Conservation (phyloP, 2,113 vertebrate species). For the Notothenia coriiceps region DNA sequence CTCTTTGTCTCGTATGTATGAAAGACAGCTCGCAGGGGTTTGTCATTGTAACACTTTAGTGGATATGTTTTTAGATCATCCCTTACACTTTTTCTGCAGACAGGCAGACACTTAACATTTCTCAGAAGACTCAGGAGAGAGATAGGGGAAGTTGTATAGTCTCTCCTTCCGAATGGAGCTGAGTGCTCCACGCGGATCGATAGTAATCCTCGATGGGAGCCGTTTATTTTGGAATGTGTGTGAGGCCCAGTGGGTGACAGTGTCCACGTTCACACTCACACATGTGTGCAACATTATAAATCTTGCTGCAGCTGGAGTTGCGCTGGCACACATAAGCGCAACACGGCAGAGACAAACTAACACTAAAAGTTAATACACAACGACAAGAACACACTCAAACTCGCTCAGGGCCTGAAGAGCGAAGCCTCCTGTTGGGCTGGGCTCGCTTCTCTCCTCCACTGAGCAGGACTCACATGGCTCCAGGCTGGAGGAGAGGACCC, state of each 20-base stretch:
- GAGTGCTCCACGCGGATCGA: conserved; percentile 76
- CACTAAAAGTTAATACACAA: conserved; percentile 37
- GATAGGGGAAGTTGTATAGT: conserved; percentile 21
- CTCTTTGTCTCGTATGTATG: conserved; percentile 45
- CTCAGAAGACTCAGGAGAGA: conserved; percentile 46
- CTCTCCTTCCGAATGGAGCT: conserved; percentile 60
- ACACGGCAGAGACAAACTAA: conserved; percentile 48
- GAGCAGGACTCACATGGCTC: conserved; percentile 70
- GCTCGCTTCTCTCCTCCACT: conserved; percentile 56
- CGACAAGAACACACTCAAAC: conserved; percentile 54
- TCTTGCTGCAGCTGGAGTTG: conserved; percentile 52
- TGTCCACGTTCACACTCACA: conserved; percentile 64
- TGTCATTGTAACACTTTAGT: conserved; percentile 68
- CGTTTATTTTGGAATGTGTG: conserved; percentile 80
- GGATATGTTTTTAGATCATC: conserved; percentile 65
- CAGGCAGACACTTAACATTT: conserved; percentile 64
- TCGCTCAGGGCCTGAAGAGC: conserved; percentile 60
- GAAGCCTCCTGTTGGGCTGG: conserved; percentile 58
- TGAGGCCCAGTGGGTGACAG: conserved; percentile 74
- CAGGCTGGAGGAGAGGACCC: conserved; percentile 67
- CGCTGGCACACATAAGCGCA: conserved; percentile 32
- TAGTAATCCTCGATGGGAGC: conserved; percentile 78
- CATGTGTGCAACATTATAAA: conserved; percentile 63
- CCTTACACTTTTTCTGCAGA: conserved; percentile 63
- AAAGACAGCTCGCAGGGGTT: conserved; percentile 56